Base-by-base conservation (phyloP, 2,888 invertebrate species). In the Idaea dimidiata region DNA sequence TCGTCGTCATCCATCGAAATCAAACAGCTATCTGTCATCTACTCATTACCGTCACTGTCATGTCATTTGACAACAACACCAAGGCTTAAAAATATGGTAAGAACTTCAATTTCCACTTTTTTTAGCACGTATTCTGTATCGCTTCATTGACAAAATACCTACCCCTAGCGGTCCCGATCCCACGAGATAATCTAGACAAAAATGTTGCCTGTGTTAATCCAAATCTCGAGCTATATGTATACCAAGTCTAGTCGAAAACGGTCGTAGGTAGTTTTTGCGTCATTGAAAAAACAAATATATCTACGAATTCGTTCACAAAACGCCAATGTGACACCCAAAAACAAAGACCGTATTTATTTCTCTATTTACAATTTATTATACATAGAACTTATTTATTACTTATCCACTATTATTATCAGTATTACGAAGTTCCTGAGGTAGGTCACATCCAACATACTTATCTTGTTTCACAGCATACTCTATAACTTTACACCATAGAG, bases 381-480 rank as follows among this genome's bases (percentile, higher is more conserved):
- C 43, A 55, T 55, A 16, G 16, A 55, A 17, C 17, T 55, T 55
- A 55, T 17, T 55, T 55, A 55, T 54, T 56, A 60, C 54, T 61
- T 24, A 24, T 24, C 3, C 55, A 60, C 54, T 58, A 63, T 33
- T 61, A 64, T 53, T 55, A 43, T 43, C 61, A 53, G 63, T 65
- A 17, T 56, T 17, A 58, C 62, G 57, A 64, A 64, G 68, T 43
- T 60, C 64, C 62, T 60, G 59, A 32, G 94, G 94, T 62, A 95
- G 83, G 78, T 95, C 94, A 82, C 96, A 96, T 32, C 97, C 97
- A 65, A 93, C 93, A 74, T 96, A 97, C 59, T 94, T 94, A 60
- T 94, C 93, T 65, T 94, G 93, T 58, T 94, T 84, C 0, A 95
- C 82, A 67, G 96, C 95, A 77, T 95, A 94, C 31, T 87, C 82